These are phyloP conservation scores for Hemicrepidius hirtus DNA, from an alignment of 2,888 invertebrate species.

Conservation along the genomic window DNA sequence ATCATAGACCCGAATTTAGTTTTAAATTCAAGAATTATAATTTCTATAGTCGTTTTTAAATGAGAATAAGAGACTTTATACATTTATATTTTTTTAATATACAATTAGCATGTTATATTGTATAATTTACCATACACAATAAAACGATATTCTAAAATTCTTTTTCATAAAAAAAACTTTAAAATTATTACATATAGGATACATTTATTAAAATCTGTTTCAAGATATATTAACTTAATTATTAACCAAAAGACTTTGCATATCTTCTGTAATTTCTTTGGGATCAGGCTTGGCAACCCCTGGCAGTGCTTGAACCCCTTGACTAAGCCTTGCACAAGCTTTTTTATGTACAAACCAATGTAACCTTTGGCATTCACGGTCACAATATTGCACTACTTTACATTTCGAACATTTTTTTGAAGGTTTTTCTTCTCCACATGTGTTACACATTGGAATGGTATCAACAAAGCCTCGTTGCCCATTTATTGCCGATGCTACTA, in stretches of 20 bases:
- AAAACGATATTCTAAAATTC: not conserved
- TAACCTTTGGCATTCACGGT: conserved; percentile 93
- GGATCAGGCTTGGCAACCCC: conserved; percentile 59
- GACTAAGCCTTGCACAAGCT: conserved; percentile 80
- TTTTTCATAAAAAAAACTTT: not conserved
- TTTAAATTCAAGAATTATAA: too few species aligned
- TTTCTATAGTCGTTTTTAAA: too few species aligned
- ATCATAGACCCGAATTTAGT: too few species aligned
- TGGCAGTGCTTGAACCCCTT: conserved; percentile 55
- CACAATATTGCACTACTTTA: conserved; percentile 94
- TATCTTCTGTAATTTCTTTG: conserved; percentile 62
- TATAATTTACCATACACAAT: conserved; percentile 14
- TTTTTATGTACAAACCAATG: conserved; percentile 96
- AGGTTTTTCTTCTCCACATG: conserved; percentile 92
- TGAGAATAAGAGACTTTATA: too few species aligned
- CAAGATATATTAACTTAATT: conserved; percentile 41
- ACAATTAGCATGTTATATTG: not conserved
- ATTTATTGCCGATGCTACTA: conserved; percentile 88
- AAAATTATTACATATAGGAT: not conserved
- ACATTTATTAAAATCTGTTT: not conserved
- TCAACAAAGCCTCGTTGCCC: conserved; percentile 89
- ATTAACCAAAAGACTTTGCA: conserved; percentile 64
- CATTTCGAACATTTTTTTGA: conserved; percentile 96
- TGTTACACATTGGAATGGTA: conserved; percentile 82
- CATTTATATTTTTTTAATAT: not conserved